These are phyloP conservation scores for Atherinomorus stipes DNA, from an alignment of 2,113 vertebrate species.

Conservation along the genomic window DNA sequence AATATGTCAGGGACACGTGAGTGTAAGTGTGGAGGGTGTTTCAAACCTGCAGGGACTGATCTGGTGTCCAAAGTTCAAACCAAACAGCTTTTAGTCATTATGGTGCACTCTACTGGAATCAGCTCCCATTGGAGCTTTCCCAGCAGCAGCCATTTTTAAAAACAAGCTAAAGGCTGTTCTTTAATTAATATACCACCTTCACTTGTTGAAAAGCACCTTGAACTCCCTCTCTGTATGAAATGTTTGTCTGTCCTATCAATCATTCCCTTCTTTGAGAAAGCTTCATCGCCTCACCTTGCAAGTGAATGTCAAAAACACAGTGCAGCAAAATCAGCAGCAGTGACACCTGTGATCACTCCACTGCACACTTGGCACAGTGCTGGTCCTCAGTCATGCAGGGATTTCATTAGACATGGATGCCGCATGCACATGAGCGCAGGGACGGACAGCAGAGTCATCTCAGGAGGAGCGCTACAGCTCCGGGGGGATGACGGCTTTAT, in stretches of 20 bases:
- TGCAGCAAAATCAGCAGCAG: conserved; percentile 43
- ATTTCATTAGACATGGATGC: conserved; percentile 63
- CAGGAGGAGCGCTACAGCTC: conserved; percentile 37
- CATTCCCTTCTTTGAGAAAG: conserved; percentile 1
- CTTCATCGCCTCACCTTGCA: conserved; percentile 45
- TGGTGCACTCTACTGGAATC: neutral
- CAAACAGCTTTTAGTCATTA: neutral
- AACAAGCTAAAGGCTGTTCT: neutral
- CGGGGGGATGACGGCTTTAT: conserved; percentile 60
- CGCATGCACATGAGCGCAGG: conserved; percentile 43
- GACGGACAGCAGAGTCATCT: conserved; percentile 45
- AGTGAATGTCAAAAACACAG: conserved; percentile 41
- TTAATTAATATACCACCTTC: neutral
- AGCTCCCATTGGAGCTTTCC: neutral
- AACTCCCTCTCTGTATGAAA: neutral
- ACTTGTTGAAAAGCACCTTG: neutral
- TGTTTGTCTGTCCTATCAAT: neutral
- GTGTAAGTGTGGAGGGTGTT: neutral
- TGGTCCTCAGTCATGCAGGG: conserved; percentile 54
- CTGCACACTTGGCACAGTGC: conserved; percentile 44
- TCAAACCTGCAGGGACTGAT: neutral
- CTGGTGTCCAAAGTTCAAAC: neutral
- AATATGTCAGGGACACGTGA: neutral
- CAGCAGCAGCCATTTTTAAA: neutral
- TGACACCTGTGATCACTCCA: conserved; percentile 59